These are phyloP conservation scores for Agrotis clavis DNA, from an alignment of 2,888 invertebrate genomes.

Conservation along the genomic window DNA sequence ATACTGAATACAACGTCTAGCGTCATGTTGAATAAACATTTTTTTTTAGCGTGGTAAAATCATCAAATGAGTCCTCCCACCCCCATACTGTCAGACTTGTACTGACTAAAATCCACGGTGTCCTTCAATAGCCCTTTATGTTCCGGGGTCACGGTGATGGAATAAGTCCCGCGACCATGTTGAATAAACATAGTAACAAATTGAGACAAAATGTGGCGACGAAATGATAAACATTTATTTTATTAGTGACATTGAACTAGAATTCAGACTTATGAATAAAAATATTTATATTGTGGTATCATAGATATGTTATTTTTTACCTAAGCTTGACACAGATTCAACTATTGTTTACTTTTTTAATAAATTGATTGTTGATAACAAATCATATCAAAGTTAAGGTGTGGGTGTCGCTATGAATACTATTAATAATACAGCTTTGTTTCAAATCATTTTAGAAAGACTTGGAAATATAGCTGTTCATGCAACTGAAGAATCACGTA, in stretches of 20 bases:
- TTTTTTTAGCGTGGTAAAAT: too few relatives aligned
- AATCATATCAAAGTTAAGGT: background rate
- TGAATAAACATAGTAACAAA: conserved; percentile 33
- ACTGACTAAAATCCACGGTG: too few relatives aligned
- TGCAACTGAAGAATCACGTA: background rate
- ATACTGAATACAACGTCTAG: conserved; percentile 11
- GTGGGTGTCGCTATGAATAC: background rate
- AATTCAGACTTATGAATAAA: conserved; percentile 2
- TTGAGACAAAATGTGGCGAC: conserved; percentile 32
- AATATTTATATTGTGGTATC: background rate
- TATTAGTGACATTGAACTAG: conserved; percentile 24
- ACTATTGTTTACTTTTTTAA: background rate
- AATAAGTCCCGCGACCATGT: too few relatives aligned
- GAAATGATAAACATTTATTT: conserved; percentile 16
- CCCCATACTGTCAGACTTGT: too few relatives aligned
- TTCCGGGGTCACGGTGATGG: too few relatives aligned
- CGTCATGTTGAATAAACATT: conserved; percentile 36
- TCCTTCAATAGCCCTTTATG: too few relatives aligned
- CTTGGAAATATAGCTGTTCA: background rate
- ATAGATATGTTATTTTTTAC: background rate
- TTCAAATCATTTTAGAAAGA: background rate
- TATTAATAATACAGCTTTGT: background rate
- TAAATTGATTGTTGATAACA: background rate
- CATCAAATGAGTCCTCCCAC: too few relatives aligned
- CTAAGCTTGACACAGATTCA: background rate